Evolutionary conservation across 2,797 vertebrate genomes (phyloP), one percentile per base, ranked within the genome.

Genomic region (Carcharodon carcharias): DNA sequence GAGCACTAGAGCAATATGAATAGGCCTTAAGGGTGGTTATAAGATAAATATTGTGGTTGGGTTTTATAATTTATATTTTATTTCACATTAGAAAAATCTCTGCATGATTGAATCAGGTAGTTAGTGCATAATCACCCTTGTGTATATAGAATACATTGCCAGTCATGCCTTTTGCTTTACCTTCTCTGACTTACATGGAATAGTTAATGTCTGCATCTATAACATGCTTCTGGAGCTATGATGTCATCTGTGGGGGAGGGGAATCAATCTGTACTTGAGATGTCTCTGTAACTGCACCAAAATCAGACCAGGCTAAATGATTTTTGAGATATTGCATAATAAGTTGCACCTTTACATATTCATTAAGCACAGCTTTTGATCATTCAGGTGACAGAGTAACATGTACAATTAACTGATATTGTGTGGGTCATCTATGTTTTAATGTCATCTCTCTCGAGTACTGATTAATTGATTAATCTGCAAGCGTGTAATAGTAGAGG

Each of bases 71-170:
- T 63, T 40, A 18, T 35, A 14, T 63, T n/a, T 92, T 63, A 92
- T 92, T 63, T 61, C 89, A 92, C 89, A 35, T 92, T 8, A 63
- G 58, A 92, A 58, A 63, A 92, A 92, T 92, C 89, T 92, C 58
- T 40, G 31, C 58, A n/a, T 61, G 35, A n/a, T 6, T n/a, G 89
- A 21, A 61, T 61, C 89, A 91, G 58, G 23, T 61, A 35, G 31
- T 91, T n/a, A 61, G 31, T 18, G 14, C 58, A 58, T 16, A 35
- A 63, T 92, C 89, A 63, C 6, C 35, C 89, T 45, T 50, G 50
- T 2, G 7, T 85, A 85, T 50, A 91, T 26, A 26, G n/a, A 61
- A 65, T 40, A 45, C 40, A 23, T 21, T 11, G 9, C 21, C n/a
- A 67, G n/a, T 45, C n/a, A 63, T 65, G 16, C 12, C 2, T 61